Evolutionary conservation across 2,113 vertebrate species (phyloP).

Genomic region (Hepsetus odoe): DNA sequence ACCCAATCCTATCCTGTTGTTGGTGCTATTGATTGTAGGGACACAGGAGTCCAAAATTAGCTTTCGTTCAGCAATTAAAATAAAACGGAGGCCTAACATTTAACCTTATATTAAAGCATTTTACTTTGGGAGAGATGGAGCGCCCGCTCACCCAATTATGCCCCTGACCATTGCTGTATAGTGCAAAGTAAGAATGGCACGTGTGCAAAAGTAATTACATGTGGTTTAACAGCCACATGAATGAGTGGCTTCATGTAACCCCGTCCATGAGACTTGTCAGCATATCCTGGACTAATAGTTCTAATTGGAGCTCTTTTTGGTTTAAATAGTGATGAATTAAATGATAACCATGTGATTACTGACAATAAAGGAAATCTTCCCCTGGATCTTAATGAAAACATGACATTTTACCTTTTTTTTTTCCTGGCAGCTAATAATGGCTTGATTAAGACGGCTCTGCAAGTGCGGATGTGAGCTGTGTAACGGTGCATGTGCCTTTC

Average conservation of each 20-base stretch:
- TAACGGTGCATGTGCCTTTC: background rate
- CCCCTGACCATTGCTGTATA: too few relatives aligned
- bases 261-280: slow-evolving; percentile 7
- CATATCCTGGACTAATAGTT: background rate
- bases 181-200: too few relatives aligned
- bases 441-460: slow-evolving; percentile 39
- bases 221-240: background rate
- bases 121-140: too few relatives aligned
- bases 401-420: slow-evolving; percentile 21
- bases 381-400: slow-evolving; percentile 53
- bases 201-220: background rate
- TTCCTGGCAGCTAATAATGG: slow-evolving; percentile 30
- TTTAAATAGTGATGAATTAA: slow-evolving; percentile 30
- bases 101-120: too few relatives aligned
- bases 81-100: too few relatives aligned
- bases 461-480: background rate
- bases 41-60: too few relatives aligned
- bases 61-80: too few relatives aligned
- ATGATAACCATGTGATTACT: slow-evolving; percentile 33
- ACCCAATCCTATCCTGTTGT: too few relatives aligned
- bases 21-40: too few relatives aligned
- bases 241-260: background rate
- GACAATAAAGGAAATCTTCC: slow-evolving; percentile 44
- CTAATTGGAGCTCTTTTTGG: slow-evolving; percentile 7
- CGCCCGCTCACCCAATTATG: too few relatives aligned